Conservation (phyloP, 2,888 invertebrate genomes). For the Lepidochrysops patricia region DNA sequence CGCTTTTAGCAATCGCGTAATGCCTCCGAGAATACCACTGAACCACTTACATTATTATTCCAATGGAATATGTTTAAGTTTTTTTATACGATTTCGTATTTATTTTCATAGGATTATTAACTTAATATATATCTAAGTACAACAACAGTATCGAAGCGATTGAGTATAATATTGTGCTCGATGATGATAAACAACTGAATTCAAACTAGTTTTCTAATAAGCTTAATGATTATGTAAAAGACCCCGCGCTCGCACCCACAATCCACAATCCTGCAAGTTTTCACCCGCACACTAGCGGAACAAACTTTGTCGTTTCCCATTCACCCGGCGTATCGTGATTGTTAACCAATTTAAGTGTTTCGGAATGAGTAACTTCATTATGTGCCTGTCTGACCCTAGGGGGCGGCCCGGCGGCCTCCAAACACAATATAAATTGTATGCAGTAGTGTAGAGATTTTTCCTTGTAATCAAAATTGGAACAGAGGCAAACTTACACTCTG, state of each 20-base stretch:
- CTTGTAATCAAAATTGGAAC: too few relatives aligned
- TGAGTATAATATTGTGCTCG: too few relatives aligned
- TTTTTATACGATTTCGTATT: not conserved
- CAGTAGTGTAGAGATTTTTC: too few relatives aligned
- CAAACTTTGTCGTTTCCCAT: slow-evolving; percentile 1
- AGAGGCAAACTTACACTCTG: too few relatives aligned
- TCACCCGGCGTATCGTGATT: slow-evolving; percentile 5
- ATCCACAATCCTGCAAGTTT: not conserved
- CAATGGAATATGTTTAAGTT: not conserved
- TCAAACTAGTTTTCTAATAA: not conserved
- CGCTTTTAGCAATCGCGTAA: slow-evolving; percentile 42
- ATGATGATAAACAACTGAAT: too few relatives aligned
- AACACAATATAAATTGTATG: too few relatives aligned
- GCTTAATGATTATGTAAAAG: not conserved
- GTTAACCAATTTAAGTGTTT: slow-evolving; percentile 2
- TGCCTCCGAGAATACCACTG: not conserved
- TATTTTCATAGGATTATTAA: too few relatives aligned
- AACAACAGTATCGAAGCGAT: too few relatives aligned
- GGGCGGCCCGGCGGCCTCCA: too few relatives aligned
- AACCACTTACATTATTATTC: not conserved
- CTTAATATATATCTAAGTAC: too few relatives aligned
- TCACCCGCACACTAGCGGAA: not conserved
- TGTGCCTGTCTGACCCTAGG: slow-evolving; percentile 9
- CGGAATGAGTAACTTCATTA: not conserved
- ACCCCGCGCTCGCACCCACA: not conserved